Conservation (phyloP, 2,797 vertebrate genomes). For the Neopelma chrysocephalum region DNA sequence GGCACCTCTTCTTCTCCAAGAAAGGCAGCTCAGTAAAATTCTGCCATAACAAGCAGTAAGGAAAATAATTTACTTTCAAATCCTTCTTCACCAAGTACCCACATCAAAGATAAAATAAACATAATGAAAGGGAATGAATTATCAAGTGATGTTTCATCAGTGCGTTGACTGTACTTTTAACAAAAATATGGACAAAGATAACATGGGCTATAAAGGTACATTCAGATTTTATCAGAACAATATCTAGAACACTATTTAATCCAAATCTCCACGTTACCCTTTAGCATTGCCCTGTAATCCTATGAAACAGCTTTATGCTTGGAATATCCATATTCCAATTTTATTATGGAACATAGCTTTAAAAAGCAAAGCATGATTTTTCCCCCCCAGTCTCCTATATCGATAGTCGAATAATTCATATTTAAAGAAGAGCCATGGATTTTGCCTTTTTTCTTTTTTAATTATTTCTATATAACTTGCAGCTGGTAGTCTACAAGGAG, state of each 20-base stretch:
- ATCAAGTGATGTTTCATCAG: neutral
- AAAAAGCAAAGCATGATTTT: neutral
- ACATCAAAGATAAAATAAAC: neutral
- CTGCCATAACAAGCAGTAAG: neutral
- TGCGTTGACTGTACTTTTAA: neutral
- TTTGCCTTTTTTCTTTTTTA: neutral
- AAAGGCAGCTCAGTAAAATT: neutral
- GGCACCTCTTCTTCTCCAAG: neutral
- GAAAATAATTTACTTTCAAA: neutral
- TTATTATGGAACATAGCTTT: neutral
- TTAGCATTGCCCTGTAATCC: neutral
- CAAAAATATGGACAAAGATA: neutral
- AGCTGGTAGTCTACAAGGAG: slow-evolving; percentile 32
- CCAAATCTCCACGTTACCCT: neutral
- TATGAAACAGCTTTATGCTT: neutral
- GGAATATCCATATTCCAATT: neutral
- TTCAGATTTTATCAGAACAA: neutral
- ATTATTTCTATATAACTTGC: neutral
- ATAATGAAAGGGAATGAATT: neutral
- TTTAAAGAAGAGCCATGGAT: neutral
- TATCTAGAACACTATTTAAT: neutral
- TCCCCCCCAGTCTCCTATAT: neutral
- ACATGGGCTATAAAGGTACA: neutral
- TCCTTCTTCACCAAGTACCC: neutral
- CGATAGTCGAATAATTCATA: neutral